Evolutionary conservation across 2,888 invertebrate genomes (phyloP), one percentile per base, ranked within the genome.

Genomic region (Mimas tiliae): DNA sequence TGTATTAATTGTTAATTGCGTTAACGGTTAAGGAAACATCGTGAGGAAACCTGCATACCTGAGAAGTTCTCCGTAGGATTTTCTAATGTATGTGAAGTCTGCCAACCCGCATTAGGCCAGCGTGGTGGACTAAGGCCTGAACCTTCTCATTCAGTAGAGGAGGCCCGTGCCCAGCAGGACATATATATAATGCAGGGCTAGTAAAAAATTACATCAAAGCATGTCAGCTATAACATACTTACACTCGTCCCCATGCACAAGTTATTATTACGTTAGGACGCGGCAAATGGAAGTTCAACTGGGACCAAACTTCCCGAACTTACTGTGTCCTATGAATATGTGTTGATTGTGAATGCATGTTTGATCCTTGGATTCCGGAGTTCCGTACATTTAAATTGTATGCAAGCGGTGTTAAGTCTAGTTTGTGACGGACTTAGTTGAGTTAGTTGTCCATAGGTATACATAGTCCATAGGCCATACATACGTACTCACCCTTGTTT

Each of bases 301-400:
- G 73, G 73, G 71, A 72, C 74, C 74, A 77, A 88, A 88, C 82
- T 89, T 85, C 74, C 77, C 71, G 72, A 82, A 81, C 79, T 77
- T 75, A 69, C 81, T 83, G 76, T 71, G 79, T 74, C 81, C 80
- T 76, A 76, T 90, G 90, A 90, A 90, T 90, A 82, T 87, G 81
- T 80, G 82, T 82, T 90, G 90, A 90, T 91, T 91, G 86, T 86
- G 81, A 76, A 80, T 78, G 72, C 70, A 75, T 77, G 75, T 72
- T 76, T 70, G 70, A 65, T 55, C 53, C 50, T 21, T 53, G 67
- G 66, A 65, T 63, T 63, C 48, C 68, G 4, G 63, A 72, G 74
- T 74, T 70, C 75, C 53, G 74, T 74, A 72, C 67, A 21, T 65
- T 65, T 58, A 48, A 19, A 27, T 47, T 67, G 50, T 67, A 34